Base-by-base conservation (phyloP, 2,888 invertebrate genomes). In the Cremastinae sp. region DNA sequence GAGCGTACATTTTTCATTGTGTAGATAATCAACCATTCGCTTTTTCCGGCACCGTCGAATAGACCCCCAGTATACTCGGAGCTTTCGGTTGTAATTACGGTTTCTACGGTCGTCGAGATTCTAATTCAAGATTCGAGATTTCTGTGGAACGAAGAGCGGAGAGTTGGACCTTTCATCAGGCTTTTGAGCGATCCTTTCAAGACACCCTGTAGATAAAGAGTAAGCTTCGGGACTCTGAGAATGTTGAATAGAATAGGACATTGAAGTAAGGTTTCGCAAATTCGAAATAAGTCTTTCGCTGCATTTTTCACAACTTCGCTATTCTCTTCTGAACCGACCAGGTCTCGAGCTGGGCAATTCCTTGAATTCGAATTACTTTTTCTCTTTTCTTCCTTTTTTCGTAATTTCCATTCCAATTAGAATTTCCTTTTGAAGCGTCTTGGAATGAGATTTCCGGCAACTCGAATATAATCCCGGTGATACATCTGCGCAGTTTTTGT, bases 131-230 rank as follows among this genome's bases (percentile, higher is more conserved):
- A 5, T 28, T 28, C 5, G 28, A 28, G 2, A 28, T 2, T 3
- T 28, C 28, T 78, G 65, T 71, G 56, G 68, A 58, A 74, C 74
- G 45, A 69, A 76, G 65, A 71, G 71, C 37, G 71, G 66, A 58
- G 71, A 68, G 58, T 58, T 39, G 51, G 28, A 28, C 5, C 2
- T 28, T 28, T 28, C 28, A 28, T 28, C 5, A 28, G 5, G 2
- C 28, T 28, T 28, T 5, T 28, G 28, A 28, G 28, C 28, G 28
- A 28, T 28, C 5, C 28, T 28, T 28, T 28, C 28, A 28, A 28
- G 5, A 3, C 28, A 3, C 28, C 28, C 28, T 28, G 22, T 53
- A 16, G 12, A 69, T 64, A 58, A 22, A 49, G 10, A 59, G 14
- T 14, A 14, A 65, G 20, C 39, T 14, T 28, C 4, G 56, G 41